phyloP scores from a whole-genome alignment of 1,140 invertebrate genomes.

The Drosophila gunungcola region DNA sequence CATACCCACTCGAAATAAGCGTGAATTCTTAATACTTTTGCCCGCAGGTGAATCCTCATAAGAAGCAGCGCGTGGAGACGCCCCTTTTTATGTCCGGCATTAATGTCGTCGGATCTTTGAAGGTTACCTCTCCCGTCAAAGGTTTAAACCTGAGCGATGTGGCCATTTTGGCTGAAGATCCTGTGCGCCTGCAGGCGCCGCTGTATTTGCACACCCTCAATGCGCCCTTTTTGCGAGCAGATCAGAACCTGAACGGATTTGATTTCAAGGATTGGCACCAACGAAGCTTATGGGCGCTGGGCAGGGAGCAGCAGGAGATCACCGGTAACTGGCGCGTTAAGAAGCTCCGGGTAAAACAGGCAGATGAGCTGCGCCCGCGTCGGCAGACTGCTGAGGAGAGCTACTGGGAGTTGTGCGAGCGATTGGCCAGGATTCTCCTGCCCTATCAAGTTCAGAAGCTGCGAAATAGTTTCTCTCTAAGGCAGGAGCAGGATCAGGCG shows the following conservation, averaged over 20 bases:
- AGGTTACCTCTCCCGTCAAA: constrained; percentile 43
- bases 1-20: neutral
- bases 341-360: constrained; percentile 53
- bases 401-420: constrained; percentile 41
- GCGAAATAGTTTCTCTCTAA: constrained; percentile 28
- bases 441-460: constrained; percentile 59
- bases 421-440: constrained; percentile 35
- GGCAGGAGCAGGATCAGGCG: constrained; percentile 21
- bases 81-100: constrained; percentile 55
- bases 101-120: constrained; percentile 38
- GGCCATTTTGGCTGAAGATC: constrained; percentile 40
- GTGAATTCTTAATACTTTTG: neutral
- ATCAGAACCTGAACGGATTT: constrained; percentile 61
- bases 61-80: constrained; percentile 54
- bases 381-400: constrained; percentile 37
- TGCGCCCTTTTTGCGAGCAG: constrained; percentile 44
- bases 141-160: constrained; percentile 63
- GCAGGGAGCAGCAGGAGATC: constrained; percentile 46
- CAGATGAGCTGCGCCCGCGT: constrained; percentile 20
- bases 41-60: constrained; percentile 37
- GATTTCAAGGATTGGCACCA: constrained; percentile 66
- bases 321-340: constrained; percentile 74
- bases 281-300: constrained; percentile 50
- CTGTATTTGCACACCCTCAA: constrained; percentile 60
- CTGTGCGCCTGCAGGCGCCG: constrained; percentile 62